Percentiles rank a stretch among this genome's conserved stretches.
phyloP scores from a whole-genome alignment of 2,113 vertebrate genomes.

The Indicator maculatus region DNA sequence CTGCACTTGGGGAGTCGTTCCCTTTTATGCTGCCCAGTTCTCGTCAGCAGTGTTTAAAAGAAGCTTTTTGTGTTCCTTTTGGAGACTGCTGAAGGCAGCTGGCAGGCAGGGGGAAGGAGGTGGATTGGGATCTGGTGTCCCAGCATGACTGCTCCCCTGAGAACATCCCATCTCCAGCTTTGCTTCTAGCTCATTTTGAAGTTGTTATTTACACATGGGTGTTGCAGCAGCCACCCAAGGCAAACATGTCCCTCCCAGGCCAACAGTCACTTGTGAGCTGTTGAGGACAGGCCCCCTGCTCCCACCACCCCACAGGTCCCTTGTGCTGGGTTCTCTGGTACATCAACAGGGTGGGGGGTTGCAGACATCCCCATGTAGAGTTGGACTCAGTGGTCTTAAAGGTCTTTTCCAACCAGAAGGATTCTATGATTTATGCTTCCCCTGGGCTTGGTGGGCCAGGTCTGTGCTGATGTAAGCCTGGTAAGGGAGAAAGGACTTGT shows the following conservation, averaged over 20 bases:
- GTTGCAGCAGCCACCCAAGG: fast-evolving
- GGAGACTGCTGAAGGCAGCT: not conserved
- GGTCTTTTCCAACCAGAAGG: too few species aligned
- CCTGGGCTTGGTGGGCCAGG: not conserved
- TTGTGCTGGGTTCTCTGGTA: not conserved
- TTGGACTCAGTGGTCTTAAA: too few species aligned
- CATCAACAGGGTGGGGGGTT: not conserved
- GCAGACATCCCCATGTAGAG: not conserved
- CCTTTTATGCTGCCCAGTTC: fast-evolving
- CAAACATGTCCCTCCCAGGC: fast-evolving
- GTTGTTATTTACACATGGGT: fast-evolving
- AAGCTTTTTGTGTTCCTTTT: not conserved
- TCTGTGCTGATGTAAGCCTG: not conserved
- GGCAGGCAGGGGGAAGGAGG: not conserved
- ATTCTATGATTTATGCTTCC: not conserved
- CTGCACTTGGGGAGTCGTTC: not conserved
- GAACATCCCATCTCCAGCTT: not conserved
- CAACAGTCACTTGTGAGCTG: fast-evolving
- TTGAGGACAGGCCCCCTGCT: not conserved
- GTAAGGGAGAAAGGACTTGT: not conserved
- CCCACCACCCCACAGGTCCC: not conserved
- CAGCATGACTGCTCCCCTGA: fast-evolving
- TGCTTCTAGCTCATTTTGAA: not conserved
- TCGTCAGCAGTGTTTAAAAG: not conserved
- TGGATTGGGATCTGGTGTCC: not conserved